Evolutionary conservation across 1,140 invertebrate species (phyloP).

Genomic region (Papilio glaucus): DNA sequence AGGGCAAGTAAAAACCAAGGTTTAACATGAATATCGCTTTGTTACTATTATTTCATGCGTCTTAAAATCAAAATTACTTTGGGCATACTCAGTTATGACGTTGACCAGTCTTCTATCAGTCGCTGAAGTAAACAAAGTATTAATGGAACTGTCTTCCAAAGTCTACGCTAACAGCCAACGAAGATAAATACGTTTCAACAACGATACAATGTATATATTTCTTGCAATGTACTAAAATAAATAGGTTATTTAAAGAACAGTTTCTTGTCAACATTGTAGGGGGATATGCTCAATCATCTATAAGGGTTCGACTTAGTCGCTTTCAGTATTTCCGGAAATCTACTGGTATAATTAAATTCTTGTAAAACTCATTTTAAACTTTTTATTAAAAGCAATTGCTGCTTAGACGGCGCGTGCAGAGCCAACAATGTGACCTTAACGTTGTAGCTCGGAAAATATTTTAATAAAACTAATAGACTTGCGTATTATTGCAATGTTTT

Average conservation of each 20-base stretch:
- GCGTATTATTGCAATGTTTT: too few species aligned
- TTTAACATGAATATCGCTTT: too few species aligned
- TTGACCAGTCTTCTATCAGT: background rate
- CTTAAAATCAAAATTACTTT: too few species aligned
- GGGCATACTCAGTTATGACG: too few species aligned
- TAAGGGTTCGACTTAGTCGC: background rate
- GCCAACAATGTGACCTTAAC: background rate
- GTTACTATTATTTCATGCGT: too few species aligned
- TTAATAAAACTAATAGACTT: background rate
- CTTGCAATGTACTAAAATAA: background rate
- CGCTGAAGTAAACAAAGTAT: background rate
- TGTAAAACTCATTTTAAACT: slow-evolving; percentile 16
- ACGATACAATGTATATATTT: background rate
- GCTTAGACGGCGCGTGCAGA: background rate
- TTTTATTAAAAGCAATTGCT: slow-evolving; percentile 14
- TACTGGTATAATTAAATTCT: slow-evolving; percentile 17
- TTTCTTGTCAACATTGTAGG: background rate
- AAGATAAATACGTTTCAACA: background rate
- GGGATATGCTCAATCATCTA: background rate
- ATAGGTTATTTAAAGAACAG: background rate
- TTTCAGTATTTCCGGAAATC: background rate
- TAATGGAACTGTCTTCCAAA: slow-evolving; percentile 11
- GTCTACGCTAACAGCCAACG: background rate
- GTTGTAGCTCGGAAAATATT: background rate
- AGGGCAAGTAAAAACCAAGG: too few species aligned